phyloP scores from a whole-genome alignment of 2,113 vertebrate species.

The Callaeas wilsoni region DNA sequence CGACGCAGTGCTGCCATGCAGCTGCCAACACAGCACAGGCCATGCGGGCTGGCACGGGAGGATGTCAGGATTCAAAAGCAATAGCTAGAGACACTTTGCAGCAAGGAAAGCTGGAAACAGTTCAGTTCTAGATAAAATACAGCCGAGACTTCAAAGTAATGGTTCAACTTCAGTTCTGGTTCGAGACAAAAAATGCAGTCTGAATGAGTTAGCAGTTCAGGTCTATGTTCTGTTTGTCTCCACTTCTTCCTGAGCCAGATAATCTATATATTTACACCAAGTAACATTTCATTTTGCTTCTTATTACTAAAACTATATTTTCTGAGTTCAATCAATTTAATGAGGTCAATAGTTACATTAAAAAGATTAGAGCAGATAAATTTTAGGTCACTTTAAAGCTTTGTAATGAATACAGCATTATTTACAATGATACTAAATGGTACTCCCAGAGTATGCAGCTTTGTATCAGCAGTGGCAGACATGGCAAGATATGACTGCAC shows the following conservation, averaged over 20 bases:
- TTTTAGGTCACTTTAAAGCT: not conserved
- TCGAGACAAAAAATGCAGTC: not conserved
- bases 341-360: not conserved
- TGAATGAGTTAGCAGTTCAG: not conserved
- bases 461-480: not conserved
- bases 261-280: not conserved
- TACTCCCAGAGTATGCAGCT: not conserved
- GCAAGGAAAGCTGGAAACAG: not conserved
- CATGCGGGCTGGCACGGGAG: fast-evolving
- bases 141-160: not conserved
- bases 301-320: not conserved
- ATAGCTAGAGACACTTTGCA: not conserved
- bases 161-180: not conserved
- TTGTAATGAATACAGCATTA: not conserved
- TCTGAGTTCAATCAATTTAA: not conserved
- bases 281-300: not conserved
- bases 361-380: not conserved
- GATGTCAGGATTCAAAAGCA: not conserved
- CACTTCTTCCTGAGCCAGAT: not conserved
- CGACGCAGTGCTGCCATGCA: not conserved
- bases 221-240: not conserved
- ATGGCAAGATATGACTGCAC: not conserved
- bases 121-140: not conserved
- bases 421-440: not conserved
- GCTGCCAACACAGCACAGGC: not conserved